Evolutionary conservation across 2,888 invertebrate genomes (phyloP).

Genomic region (Stramonita haemastoma): DNA sequence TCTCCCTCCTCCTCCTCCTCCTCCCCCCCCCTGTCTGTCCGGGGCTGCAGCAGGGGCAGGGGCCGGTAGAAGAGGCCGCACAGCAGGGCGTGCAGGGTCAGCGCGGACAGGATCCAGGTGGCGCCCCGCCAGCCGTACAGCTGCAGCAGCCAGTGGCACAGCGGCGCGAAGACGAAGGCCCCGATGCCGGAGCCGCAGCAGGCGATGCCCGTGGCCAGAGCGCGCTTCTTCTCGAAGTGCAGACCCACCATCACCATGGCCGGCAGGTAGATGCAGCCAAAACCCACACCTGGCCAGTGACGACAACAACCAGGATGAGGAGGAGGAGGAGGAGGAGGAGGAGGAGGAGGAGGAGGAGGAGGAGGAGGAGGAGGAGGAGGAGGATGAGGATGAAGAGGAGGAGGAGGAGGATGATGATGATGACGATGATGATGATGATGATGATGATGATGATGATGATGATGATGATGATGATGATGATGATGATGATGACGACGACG

Average conservation of each 20-base stretch:
- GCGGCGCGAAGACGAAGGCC: slow-evolving; percentile 89
- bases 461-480: slow-evolving; percentile 81
- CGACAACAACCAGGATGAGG: neutral
- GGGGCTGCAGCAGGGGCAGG: slow-evolving; percentile 76
- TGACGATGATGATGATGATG: too few species aligned
- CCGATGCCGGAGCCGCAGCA: slow-evolving; percentile 98
- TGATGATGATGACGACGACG: neutral
- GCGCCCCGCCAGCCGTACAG: slow-evolving; percentile 86
- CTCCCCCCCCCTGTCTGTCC: neutral
- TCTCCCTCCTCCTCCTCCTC: neutral
- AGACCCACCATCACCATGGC: slow-evolving; percentile 96
- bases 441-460: too few species aligned
- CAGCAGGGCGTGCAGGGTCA: slow-evolving; percentile 86
- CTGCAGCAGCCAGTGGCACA: slow-evolving; percentile 84
- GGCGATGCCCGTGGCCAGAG: slow-evolving; percentile 95
- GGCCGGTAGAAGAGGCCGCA: slow-evolving; percentile 92
- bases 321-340: neutral
- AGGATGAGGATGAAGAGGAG: too few species aligned
- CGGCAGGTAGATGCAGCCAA: slow-evolving; percentile 96
- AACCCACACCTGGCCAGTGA: slow-evolving; percentile 86
- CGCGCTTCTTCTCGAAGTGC: slow-evolving; percentile 97
- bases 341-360: too few species aligned
- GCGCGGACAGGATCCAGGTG: slow-evolving; percentile 87
- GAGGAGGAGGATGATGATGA: neutral
- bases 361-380: too few species aligned